phyloP scores from a whole-genome alignment of 2,888 invertebrate genomes.

The Drosophila lacicola region DNA sequence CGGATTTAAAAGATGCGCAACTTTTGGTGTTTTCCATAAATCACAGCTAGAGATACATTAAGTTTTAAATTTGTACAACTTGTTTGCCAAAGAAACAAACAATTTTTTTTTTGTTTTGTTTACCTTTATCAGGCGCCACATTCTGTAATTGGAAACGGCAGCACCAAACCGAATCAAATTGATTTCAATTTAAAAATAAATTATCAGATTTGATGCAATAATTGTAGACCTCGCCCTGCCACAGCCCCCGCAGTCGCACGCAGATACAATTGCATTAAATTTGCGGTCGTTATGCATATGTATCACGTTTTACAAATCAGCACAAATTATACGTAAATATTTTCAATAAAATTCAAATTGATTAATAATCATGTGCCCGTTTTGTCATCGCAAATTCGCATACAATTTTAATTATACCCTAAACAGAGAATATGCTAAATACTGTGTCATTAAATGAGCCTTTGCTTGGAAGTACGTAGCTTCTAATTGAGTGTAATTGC shows the following conservation, averaged over 20 bases:
- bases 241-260: background rate
- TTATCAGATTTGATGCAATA: constrained; percentile 34
- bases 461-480: background rate
- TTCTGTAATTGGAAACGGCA: constrained; percentile 30
- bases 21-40: too few species aligned
- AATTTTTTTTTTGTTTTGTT: too few species aligned
- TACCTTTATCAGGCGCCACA: too few species aligned
- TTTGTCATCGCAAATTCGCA: constrained; percentile 5
- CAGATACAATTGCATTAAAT: constrained; percentile 33
- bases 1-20: too few species aligned
- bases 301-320: constrained; percentile 29
- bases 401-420: constrained; percentile 10
- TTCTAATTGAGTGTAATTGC: too few species aligned
- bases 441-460: background rate
- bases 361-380: constrained; percentile 43
- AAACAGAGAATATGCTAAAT: background rate
- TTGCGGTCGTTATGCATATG: constrained; percentile 39
- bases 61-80: too few species aligned
- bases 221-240: background rate
- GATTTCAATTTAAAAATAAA: constrained; percentile 52
- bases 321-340: constrained; percentile 48
- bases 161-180: constrained; percentile 31
- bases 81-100: too few species aligned
- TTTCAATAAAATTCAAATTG: constrained; percentile 39
- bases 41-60: too few species aligned